Conservation (phyloP, 2,113 vertebrate genomes). For the Naja naja region DNA sequence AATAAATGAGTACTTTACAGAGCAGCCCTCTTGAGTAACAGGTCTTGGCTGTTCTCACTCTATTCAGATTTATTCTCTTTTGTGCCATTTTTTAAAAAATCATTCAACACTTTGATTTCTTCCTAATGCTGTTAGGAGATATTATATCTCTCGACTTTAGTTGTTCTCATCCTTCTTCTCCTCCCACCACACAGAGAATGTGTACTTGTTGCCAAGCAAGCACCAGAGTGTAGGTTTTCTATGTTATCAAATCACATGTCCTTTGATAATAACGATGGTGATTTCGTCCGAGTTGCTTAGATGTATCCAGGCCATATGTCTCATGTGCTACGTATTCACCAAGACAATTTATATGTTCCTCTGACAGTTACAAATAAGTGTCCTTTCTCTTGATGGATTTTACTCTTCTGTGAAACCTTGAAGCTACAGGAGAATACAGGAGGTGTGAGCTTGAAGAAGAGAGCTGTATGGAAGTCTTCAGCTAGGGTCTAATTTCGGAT, state of each 20-base stretch:
- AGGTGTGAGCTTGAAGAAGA: background rate
- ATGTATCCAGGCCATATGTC: background rate
- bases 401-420: background rate
- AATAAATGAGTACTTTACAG: background rate
- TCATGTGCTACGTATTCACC: background rate
- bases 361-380: background rate
- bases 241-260: background rate
- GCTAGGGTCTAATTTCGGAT: background rate
- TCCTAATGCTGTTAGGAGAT: constrained; percentile 3
- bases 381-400: background rate
- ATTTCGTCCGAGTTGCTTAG: background rate
- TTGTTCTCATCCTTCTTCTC: background rate
- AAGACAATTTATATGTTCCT: background rate
- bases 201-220: background rate
- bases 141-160: constrained; percentile 11
- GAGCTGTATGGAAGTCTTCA: background rate
- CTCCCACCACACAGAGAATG: too few species aligned
- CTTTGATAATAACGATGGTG: background rate
- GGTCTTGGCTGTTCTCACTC: background rate
- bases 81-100: background rate
- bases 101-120: background rate
- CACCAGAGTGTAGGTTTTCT: background rate
- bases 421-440: background rate
- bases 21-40: background rate
- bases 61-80: constrained; percentile 5